Conservation (phyloP, 2,888 invertebrate species). For the Cantharis nigra region DNA sequence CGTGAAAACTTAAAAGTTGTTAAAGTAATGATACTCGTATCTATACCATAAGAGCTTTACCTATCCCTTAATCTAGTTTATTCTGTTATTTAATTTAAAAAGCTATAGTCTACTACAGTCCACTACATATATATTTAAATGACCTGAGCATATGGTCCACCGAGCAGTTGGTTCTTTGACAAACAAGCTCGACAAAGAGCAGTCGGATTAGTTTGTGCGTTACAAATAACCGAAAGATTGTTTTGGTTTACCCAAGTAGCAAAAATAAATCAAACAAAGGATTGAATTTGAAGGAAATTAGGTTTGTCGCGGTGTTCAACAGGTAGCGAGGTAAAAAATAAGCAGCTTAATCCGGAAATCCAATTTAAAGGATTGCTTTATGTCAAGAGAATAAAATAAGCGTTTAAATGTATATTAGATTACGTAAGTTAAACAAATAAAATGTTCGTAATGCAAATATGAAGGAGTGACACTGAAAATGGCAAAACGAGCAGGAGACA, state of each 20-base stretch:
- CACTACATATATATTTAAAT: too few species aligned
- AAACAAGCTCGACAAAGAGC: too few species aligned
- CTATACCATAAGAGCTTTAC: too few species aligned
- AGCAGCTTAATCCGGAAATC: not conserved
- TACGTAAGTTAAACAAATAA: not conserved
- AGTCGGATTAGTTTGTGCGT: too few species aligned
- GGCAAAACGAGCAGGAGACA: slow-evolving; percentile 1
- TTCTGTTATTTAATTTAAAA: too few species aligned
- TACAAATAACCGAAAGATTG: too few species aligned
- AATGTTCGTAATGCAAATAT: not conserved
- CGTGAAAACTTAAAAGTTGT: not conserved
- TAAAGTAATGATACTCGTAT: not conserved
- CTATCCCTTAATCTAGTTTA: too few species aligned
- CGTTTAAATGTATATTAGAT: not conserved
- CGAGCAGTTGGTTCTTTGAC: too few species aligned
- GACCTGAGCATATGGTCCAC: too few species aligned
- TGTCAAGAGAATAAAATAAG: not conserved
- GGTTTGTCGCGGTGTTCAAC: not conserved
- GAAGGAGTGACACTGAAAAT: slow-evolving; percentile 2
- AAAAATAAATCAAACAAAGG: not conserved
- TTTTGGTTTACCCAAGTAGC: not conserved
- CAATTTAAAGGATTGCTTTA: not conserved
- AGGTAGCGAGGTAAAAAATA: not conserved
- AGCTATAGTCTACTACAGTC: too few species aligned
- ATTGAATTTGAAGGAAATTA: not conserved